phyloP scores from a whole-genome alignment of 2,888 invertebrate genomes.

The Horisme vitalbata region DNA sequence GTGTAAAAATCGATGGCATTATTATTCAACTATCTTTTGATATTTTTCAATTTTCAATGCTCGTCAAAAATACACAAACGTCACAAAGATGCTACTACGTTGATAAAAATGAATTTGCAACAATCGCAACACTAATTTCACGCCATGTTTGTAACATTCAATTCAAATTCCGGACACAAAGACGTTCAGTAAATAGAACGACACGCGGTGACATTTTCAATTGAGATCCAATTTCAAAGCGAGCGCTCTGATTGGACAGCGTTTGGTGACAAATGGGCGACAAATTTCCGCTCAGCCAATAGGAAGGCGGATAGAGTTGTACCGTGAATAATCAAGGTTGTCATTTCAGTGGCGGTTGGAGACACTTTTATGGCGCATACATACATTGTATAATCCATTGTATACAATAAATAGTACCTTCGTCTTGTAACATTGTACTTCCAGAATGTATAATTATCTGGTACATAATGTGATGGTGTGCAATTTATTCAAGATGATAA shows the following conservation, averaged over 20 bases:
- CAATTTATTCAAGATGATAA: conserved; percentile 7
- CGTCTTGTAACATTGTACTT: conserved; percentile 8
- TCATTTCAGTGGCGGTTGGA: conserved; percentile 37
- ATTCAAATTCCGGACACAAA: conserved; percentile 37
- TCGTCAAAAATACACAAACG: conserved; percentile 39
- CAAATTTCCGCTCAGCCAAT: conserved; percentile 66
- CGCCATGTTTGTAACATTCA: conserved; percentile 37
- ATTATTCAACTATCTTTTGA: conserved; percentile 36
- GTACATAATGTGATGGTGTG: conserved; percentile 2
- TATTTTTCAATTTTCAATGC: conserved; percentile 29
- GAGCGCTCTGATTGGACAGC: conserved; percentile 58
- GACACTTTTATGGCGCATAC: conserved; percentile 21
- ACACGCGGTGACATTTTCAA: conserved; percentile 66
- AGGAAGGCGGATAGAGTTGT: conserved; percentile 45
- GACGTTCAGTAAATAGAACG: conserved; percentile 51
- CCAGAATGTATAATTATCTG: conserved; percentile 14
- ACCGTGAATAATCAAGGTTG: conserved; percentile 52
- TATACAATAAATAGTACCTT: conserved; percentile 1
- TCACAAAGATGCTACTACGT: no score
- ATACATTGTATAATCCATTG: conserved; percentile 2
- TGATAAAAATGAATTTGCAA: no score
- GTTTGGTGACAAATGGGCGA: conserved; percentile 82
- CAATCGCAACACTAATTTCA: no score
- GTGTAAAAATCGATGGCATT: conserved; percentile 71
- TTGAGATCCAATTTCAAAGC: conserved; percentile 61